Evolutionary conservation across 2,113 vertebrate genomes (phyloP).

Genomic region (Misgurnus anguillicaudatus): DNA sequence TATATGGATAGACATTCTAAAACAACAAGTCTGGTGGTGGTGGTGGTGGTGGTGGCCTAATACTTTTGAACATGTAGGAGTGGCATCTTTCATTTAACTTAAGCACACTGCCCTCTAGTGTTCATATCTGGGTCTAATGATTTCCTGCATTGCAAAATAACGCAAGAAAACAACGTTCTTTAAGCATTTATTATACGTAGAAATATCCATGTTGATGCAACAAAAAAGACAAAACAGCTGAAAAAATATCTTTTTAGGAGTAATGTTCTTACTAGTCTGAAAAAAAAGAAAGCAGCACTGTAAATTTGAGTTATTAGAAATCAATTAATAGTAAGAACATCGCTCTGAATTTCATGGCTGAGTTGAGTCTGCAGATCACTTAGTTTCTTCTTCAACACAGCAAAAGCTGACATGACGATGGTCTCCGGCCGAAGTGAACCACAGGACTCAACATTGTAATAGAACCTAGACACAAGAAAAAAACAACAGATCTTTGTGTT

Average conservation of each 20-base stretch:
- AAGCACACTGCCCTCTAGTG: constrained; percentile 43
- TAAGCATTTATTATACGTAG: constrained; percentile 22
- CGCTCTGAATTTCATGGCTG: constrained; percentile 96
- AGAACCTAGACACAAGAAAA: constrained; percentile 80
- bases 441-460: constrained; percentile 95
- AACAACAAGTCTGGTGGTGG: no score
- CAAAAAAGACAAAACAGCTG: constrained; percentile 22
- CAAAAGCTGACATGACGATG: constrained; percentile 91
- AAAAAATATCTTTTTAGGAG: constrained; percentile 1
- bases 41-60: no score
- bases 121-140: neutral
- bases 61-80: neutral
- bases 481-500: neutral
- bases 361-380: constrained; percentile 96
- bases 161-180: neutral
- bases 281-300: neutral
- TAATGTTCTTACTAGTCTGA: neutral
- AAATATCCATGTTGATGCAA: constrained; percentile 10
- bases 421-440: constrained; percentile 95
- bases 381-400: constrained; percentile 94
- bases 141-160: no score
- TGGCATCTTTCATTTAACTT: neutral
- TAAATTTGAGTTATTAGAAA: neutral
- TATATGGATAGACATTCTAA: no score
- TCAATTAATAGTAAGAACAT: constrained; percentile 93